A percentile compares a stretch with the other conserved stretches of the same genome.
phyloP scores from a whole-genome alignment of 2,888 invertebrate species.

The Anoplius nigerrimus region DNA sequence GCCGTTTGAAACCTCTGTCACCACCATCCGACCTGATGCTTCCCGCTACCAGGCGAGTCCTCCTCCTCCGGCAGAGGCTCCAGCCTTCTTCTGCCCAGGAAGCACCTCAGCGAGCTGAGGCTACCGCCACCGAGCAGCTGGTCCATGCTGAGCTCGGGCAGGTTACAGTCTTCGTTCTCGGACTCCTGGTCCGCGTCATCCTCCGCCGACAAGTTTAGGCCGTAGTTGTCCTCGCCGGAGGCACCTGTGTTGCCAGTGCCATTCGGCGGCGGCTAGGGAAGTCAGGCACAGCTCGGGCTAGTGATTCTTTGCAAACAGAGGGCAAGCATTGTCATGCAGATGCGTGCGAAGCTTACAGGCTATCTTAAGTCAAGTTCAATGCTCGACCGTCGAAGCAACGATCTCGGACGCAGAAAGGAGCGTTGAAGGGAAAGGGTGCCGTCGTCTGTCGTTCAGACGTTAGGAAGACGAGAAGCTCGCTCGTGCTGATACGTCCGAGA shows the following conservation, averaged over 20 bases:
- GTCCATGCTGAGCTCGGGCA: slow-evolving; percentile 71
- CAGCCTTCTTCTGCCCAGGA: slow-evolving; percentile 82
- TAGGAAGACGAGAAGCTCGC: too few relatives aligned
- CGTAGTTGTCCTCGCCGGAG: slow-evolving; percentile 67
- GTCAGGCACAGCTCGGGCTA: slow-evolving; percentile 73
- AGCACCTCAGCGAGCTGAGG: slow-evolving; percentile 67
- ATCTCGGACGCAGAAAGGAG: slow-evolving; percentile 3
- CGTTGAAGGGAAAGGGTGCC: not conserved
- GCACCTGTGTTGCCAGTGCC: slow-evolving; percentile 49
- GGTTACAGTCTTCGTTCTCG: slow-evolving; percentile 63
- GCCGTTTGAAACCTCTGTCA: slow-evolving; percentile 72
- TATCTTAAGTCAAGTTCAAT: slow-evolving; percentile 38
- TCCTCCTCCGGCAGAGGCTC: slow-evolving; percentile 91
- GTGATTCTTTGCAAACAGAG: slow-evolving; percentile 73
- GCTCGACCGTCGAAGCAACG: slow-evolving; percentile 1
- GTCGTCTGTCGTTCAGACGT: not conserved
- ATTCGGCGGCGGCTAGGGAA: slow-evolving; percentile 72
- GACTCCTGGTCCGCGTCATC: slow-evolving; percentile 83
- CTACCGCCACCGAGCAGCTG: slow-evolving; percentile 65
- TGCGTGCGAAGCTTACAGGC: slow-evolving; percentile 72
- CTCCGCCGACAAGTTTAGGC: slow-evolving; percentile 65
- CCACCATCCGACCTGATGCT: slow-evolving; percentile 73
- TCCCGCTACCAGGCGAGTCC: slow-evolving; percentile 76
- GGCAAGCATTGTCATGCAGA: slow-evolving; percentile 73
- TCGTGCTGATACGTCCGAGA: too few relatives aligned